phyloP scores from a whole-genome alignment of 1,140 invertebrate species.

The Mactra quadrangularis region DNA sequence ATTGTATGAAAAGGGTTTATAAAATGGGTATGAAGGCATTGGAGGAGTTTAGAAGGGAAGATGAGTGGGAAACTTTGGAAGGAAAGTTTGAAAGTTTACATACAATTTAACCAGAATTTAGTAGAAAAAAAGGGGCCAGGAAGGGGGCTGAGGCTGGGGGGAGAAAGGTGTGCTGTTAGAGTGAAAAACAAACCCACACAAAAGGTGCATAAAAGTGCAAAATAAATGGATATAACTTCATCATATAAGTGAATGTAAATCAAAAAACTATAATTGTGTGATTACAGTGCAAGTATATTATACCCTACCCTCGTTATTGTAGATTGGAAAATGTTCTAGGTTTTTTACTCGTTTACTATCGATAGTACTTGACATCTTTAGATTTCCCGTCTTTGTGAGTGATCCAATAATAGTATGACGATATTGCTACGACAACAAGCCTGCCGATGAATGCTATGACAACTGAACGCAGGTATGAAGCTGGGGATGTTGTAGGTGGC shows the following conservation, averaged over 20 bases:
- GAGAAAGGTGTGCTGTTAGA: not conserved
- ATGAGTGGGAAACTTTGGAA: too few relatives aligned
- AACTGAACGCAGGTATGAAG: slow-evolving; percentile 53
- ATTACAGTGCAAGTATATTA: not conserved
- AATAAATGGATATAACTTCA: not conserved
- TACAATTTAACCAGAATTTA: too few relatives aligned
- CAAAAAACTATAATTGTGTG: not conserved
- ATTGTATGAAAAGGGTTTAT: too few relatives aligned
- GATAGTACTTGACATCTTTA: slow-evolving; percentile 59
- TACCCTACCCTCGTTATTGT: slow-evolving; percentile 5
- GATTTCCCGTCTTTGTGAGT: slow-evolving; percentile 51
- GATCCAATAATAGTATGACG: slow-evolving; percentile 59
- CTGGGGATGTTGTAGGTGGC: slow-evolving; percentile 31
- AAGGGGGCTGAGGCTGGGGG: not conserved
- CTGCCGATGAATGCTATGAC: slow-evolving; percentile 32
- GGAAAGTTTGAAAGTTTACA: too few relatives aligned
- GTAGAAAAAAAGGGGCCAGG: not conserved
- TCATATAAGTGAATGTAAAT: not conserved
- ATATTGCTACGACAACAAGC: slow-evolving; percentile 46
- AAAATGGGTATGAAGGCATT: too few relatives aligned
- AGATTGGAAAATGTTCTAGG: not conserved
- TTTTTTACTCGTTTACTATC: slow-evolving; percentile 37
- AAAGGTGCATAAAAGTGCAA: not conserved
- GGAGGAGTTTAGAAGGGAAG: too few relatives aligned
- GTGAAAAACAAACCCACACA: too few relatives aligned